Conservation (phyloP, 2,888 invertebrate genomes). For the Poecilus cupreus region DNA sequence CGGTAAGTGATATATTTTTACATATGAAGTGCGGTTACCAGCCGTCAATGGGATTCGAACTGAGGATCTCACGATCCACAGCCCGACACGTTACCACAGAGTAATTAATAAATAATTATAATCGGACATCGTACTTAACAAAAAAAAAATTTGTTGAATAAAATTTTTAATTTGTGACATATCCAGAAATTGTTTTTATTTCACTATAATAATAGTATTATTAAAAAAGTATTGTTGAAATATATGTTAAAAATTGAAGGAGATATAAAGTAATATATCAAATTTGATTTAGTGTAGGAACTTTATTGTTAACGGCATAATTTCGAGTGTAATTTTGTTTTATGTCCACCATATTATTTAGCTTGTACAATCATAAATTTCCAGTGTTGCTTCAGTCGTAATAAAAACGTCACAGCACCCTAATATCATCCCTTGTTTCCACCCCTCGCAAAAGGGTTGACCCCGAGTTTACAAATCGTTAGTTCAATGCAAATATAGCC, state of each 20-base stretch:
- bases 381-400: slow-evolving; percentile 14
- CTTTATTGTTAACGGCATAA: background rate
- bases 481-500: slow-evolving; percentile 33
- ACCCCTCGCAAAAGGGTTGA: slow-evolving; percentile 6
- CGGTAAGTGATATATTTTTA: too few species aligned
- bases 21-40: too few species aligned
- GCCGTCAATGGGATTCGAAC: too few species aligned
- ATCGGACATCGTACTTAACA: too few species aligned
- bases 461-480: slow-evolving; percentile 51
- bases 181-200: background rate
- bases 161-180: background rate
- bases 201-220: background rate
- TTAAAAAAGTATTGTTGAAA: background rate
- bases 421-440: background rate
- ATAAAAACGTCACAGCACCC: slow-evolving; percentile 33
- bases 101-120: too few species aligned
- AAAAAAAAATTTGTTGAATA: too few species aligned
- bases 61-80: too few species aligned
- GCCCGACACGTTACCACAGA: too few species aligned
- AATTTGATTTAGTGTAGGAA: too few species aligned
- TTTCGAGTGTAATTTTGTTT: slow-evolving; percentile 29
- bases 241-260: background rate
- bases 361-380: slow-evolving; percentile 21
- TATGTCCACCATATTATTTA: slow-evolving; percentile 18
- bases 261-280: too few species aligned